Evolutionary conservation across 2,113 vertebrate species (phyloP).

Genomic region (Megaleporinus macrocephalus): DNA sequence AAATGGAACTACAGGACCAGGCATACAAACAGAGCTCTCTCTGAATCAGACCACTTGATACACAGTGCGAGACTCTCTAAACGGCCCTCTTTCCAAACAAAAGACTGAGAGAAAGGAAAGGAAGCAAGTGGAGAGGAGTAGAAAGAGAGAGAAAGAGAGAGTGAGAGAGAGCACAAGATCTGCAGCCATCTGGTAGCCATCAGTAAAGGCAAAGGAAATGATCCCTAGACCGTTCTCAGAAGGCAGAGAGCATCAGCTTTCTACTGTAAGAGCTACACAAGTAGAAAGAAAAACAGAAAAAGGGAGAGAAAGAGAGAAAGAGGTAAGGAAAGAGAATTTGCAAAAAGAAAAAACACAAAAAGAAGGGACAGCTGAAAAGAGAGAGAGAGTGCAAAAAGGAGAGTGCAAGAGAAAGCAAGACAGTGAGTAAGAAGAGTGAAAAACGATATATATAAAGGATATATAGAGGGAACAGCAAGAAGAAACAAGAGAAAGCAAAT

Average conservation of each 20-base stretch:
- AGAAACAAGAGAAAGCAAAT: no score
- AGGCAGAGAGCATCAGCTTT: conserved; percentile 28
- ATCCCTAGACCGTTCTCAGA: conserved; percentile 63
- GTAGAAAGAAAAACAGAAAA: background rate
- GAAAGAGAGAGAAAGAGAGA: no score
- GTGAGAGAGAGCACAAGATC: background rate
- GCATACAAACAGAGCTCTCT: background rate
- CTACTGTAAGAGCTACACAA: background rate
- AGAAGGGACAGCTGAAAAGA: no score
- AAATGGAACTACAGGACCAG: background rate
- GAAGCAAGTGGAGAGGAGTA: background rate
- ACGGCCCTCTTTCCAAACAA: conserved; percentile 27
- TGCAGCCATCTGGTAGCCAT: conserved; percentile 79
- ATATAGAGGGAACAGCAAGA: no score
- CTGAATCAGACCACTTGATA: conserved; percentile 29
- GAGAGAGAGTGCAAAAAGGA: no score
- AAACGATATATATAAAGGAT: no score
- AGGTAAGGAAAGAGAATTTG: no score
- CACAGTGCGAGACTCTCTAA: conserved; percentile 10
- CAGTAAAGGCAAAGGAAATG: conserved; percentile 73
- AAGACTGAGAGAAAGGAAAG: conserved; percentile 21
- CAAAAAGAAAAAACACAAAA: no score
- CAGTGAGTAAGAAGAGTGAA: no score
- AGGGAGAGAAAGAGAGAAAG: background rate
- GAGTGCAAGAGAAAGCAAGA: no score